A percentile compares a stretch with the other conserved stretches of the same genome.
These are phyloP conservation scores for Protophormia terraenovae DNA, from an alignment of 2,888 invertebrate genomes.

Conservation along the genomic window DNA sequence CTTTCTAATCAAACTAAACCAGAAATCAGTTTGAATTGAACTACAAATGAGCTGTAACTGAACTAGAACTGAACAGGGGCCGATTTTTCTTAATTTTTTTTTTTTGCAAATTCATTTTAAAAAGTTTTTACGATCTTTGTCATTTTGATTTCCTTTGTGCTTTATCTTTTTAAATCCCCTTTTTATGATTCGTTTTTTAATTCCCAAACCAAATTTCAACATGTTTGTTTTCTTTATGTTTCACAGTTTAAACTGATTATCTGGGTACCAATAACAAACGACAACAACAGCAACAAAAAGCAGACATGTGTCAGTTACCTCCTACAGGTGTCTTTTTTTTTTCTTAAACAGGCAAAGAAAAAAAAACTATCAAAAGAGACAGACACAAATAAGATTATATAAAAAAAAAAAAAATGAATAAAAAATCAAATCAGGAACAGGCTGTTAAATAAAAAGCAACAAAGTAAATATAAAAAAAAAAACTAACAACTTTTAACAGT, in stretches of 20 bases:
- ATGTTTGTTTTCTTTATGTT: constrained; percentile 50
- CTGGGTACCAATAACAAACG: constrained; percentile 22
- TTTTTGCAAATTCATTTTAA: background rate
- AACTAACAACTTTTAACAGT: background rate
- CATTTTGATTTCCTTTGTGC: constrained; percentile 42
- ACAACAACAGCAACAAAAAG: background rate
- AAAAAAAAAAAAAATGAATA: constrained; percentile 15
- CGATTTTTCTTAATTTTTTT: background rate
- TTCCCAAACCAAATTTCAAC: constrained; percentile 31
- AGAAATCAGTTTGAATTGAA: too few species aligned
- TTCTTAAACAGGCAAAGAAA: background rate
- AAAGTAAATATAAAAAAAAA: background rate
- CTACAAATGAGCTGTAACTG: too few species aligned
- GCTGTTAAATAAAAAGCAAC: background rate
- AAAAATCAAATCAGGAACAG: constrained; percentile 18
- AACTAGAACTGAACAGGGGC: too few species aligned
- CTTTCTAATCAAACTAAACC: too few species aligned
- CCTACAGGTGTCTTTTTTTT: constrained; percentile 52
- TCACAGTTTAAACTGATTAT: constrained; percentile 57
- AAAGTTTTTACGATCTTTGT: constrained; percentile 12
- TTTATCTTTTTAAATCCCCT: constrained; percentile 2
- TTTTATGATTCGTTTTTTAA: background rate
- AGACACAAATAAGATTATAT: constrained; percentile 44
- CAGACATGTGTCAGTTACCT: constrained; percentile 55
- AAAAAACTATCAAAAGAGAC: constrained; percentile 24